Conservation (phyloP, 2,888 invertebrate species). For the Dichetophora obliterata region DNA sequence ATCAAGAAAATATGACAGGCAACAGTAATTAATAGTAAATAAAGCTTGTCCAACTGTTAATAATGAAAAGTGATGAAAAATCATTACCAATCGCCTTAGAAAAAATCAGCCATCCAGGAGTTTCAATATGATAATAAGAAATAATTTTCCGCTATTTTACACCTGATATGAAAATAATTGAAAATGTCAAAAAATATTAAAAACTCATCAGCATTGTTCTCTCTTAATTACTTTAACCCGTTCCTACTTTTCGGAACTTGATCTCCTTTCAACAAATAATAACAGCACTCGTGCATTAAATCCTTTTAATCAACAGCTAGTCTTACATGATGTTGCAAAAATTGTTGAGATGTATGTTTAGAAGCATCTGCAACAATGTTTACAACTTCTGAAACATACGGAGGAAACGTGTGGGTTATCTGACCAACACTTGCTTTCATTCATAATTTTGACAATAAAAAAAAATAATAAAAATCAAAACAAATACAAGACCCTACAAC, state of each 20-base stretch:
- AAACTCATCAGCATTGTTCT: background rate
- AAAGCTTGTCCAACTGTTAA: background rate
- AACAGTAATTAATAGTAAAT: slow-evolving; percentile 16
- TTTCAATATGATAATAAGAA: background rate
- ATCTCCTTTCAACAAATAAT: background rate
- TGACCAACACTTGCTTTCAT: slow-evolving; percentile 14
- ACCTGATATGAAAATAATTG: slow-evolving; percentile 31
- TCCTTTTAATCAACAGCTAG: background rate
- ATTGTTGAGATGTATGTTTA: background rate
- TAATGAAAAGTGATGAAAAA: background rate
- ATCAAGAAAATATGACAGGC: background rate
- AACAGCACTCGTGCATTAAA: background rate
- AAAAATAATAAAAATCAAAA: background rate
- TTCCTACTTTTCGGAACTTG: background rate
- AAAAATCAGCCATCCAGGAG: background rate
- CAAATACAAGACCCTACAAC: too few species aligned
- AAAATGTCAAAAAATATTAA: slow-evolving; percentile 30
- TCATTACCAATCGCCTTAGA: background rate
- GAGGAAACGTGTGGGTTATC: slow-evolving; percentile 9
- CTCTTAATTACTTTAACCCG: slow-evolving; percentile 25
- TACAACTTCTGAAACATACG: slow-evolving; percentile 37
- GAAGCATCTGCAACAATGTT: slow-evolving; percentile 39
- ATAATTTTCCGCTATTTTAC: slow-evolving; percentile 16
- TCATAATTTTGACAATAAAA: background rate
- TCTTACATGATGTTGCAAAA: background rate